Evolutionary conservation across 2,113 vertebrate genomes (phyloP), one percentile per base, ranked within the genome.

Genomic region (Gobiocypris rarus): DNA sequence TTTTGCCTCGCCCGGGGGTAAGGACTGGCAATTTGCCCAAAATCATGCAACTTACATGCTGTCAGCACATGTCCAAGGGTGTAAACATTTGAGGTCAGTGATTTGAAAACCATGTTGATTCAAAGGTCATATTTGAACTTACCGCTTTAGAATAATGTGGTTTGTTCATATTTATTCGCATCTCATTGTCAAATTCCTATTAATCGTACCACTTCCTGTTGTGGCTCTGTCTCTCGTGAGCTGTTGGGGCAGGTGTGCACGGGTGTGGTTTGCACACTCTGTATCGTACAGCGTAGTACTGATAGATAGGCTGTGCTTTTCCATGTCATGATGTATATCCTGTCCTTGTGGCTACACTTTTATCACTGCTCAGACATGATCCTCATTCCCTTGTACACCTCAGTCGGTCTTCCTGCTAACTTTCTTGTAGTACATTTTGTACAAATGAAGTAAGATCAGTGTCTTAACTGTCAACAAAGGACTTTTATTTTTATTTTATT

Each of bases 251-350:
- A 84, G 59, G 82, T 54, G 75, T n/a, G 14, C 28, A 52, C 8
- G 15, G 63, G 83, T 70, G 73, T 77, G 75, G 24, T 43, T 70
- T 84, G 73, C 52, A 56, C 75, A 69, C 56, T 67, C 48, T 6
- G 56, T 26, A 75, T 63, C 45, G 4, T 26, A 28, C 76, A 70
- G n/a, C n/a, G 17, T 28, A 3, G n/a, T 26, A 54, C 59, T 54
- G 28, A 65, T 13, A 34, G 63, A 70, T 70, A 11, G 26, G 28
- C 11, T 70, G 31, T 50, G 61, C 28, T 81, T 81, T 81, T 81
- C 45, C 22, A n/a, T 3, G 45, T 81, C 65, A 76, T 87, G 86
- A 84, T 65, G 14, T 77, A 86, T 87, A 81, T 88, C 75, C 86
- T 86, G 82, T 9, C 83, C 85, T 81, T 82, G 13, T 67, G 77